Evolutionary conservation across 2,888 invertebrate species (phyloP), one percentile per base, ranked within the genome.

Genomic region (Emmelina monodactyla): DNA sequence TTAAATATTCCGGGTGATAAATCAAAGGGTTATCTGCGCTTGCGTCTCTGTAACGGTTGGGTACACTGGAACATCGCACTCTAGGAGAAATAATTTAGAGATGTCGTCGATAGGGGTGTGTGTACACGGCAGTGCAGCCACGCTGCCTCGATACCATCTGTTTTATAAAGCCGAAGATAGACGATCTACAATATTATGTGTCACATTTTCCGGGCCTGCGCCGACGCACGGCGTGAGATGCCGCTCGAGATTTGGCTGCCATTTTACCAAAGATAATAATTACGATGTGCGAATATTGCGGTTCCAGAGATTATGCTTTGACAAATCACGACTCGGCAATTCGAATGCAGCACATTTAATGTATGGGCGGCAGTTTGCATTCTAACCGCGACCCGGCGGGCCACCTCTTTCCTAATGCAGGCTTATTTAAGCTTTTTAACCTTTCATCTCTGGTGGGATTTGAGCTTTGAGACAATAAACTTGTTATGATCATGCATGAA

Each of bases 241-340:
- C 57, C 47, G 54, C 48, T 45, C 51, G 55, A 68, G 69, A 70
- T 75, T 73, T 59, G 60, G 70, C 67, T 73, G 70, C 69, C 70
- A 73, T 75, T 76, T 73, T 69, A 67, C 66, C 49, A 56, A 59
- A 62, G 76, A 75, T 78, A 76, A 79, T 78, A 76, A 79, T 78
- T 78, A 76, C 78, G 78, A 79, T 76, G 78, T 79, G 78, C 75
- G 78, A 78, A 79, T 76, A 75, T 67, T 70, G 73, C 68, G 63
- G 75, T 75, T 72, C 72, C 72, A 68, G 68, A 73, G 75, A 78
- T 76, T 79, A 76, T 78, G 70, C 78, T 79, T 78, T 79, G 79
- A 79, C 79, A 79, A 79, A 79, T 79, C 79, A 79, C 79, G 79
- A 79, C 79, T 78, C 76, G 64, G 78, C 76, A 78, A 78, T 79